Percentiles rank a stretch among this genome's conserved stretches.
Conservation (phyloP, 2,113 vertebrate genomes). For the Prunella himalayana region DNA sequence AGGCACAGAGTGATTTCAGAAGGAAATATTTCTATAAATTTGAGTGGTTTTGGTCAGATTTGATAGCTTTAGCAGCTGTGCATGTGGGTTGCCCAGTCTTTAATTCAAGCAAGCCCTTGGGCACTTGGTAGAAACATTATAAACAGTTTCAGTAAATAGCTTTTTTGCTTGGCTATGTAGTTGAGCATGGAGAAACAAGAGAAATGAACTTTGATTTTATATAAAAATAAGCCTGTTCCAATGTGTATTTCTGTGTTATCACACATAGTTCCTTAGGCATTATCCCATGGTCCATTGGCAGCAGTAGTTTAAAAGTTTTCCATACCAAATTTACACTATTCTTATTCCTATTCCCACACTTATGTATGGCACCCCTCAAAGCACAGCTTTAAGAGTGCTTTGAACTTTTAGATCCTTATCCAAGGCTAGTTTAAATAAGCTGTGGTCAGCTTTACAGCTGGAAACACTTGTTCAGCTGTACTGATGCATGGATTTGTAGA, state of each 20-base stretch:
- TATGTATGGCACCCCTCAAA: neutral
- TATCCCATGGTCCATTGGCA: neutral
- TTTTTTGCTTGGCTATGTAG: neutral
- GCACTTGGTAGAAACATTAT: neutral
- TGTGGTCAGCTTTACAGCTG: neutral
- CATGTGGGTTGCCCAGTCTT: neutral
- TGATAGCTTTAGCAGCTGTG: neutral
- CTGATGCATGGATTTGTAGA: fast-evolving
- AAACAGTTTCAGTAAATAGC: neutral
- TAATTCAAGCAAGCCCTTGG: neutral
- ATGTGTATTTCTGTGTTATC: neutral
- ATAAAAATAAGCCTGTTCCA: neutral
- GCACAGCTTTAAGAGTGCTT: neutral
- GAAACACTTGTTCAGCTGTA: neutral
- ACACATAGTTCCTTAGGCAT: neutral
- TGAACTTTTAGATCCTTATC: neutral
- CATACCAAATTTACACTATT: neutral
- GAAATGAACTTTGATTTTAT: neutral
- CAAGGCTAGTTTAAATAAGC: neutral
- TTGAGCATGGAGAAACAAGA: neutral
- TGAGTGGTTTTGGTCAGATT: neutral
- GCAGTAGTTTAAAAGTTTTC: neutral
- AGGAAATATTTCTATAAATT: neutral
- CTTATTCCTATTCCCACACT: neutral
- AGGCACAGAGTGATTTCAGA: neutral